These are phyloP conservation scores for Beroe ovata DNA, from an alignment of 37 sponge, comb jelly and placozoan species.

Conservation along the genomic window DNA sequence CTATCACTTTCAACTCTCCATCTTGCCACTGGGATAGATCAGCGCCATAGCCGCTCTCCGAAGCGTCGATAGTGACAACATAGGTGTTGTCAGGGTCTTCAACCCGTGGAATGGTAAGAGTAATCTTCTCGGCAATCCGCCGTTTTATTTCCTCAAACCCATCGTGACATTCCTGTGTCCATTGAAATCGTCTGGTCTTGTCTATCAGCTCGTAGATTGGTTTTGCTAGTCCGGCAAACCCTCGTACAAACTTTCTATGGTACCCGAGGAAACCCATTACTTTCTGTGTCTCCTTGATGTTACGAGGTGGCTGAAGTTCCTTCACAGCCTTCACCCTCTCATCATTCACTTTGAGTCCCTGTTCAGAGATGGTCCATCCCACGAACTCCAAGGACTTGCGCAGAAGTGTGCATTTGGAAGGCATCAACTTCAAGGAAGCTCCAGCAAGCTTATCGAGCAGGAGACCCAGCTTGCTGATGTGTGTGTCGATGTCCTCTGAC, in stretches of 20 bases:
- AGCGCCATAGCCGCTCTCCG: constrained; percentile 8
- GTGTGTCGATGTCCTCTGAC: not conserved
- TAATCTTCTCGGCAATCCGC: not conserved
- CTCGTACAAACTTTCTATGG: not conserved
- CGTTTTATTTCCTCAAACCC: constrained; percentile 4
- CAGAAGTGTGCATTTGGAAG: constrained; percentile 27
- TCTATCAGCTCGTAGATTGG: constrained; percentile 44
- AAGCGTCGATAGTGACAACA: constrained; percentile 25
- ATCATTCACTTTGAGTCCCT: not conserved
- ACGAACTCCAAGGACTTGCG: not conserved
- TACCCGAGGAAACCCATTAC: constrained; percentile 34
- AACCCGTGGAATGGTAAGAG: not conserved
- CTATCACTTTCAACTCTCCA: constrained; percentile 15
- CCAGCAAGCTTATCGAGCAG: not conserved
- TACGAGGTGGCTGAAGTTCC: not conserved
- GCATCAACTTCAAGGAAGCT: constrained; percentile 17
- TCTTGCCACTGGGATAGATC: not conserved
- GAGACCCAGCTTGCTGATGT: not conserved
- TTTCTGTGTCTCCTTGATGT: constrained; percentile 13
- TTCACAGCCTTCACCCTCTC: constrained; percentile 38
- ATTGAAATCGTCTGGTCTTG: not conserved
- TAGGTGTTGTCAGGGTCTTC: constrained; percentile 23
- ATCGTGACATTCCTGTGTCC: not conserved
- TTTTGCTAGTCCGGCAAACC: constrained; percentile 14
- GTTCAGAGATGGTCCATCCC: constrained; percentile 25